These are phyloP conservation scores for Stercorarius parasiticus DNA, from an alignment of 2,113 vertebrate genomes.

Conservation along the genomic window DNA sequence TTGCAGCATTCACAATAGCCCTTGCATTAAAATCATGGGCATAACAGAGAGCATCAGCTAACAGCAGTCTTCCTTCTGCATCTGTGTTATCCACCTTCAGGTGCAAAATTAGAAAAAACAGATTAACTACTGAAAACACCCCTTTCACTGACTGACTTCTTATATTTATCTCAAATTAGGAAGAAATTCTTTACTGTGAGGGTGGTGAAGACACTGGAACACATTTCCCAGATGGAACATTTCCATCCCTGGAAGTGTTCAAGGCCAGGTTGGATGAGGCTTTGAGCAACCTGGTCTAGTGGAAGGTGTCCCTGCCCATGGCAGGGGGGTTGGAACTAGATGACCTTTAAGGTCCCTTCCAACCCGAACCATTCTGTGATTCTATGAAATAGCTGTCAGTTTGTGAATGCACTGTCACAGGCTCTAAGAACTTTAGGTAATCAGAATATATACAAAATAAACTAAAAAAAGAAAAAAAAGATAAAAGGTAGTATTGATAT, in stretches of 20 bases:
- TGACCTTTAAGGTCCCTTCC: too few relatives aligned
- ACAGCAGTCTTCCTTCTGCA: conserved; percentile 90
- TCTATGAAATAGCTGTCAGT: background rate
- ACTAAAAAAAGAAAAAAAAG: background rate
- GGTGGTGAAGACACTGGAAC: too few relatives aligned
- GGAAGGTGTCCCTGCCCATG: too few relatives aligned
- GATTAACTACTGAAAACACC: background rate
- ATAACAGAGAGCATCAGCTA: conserved; percentile 93
- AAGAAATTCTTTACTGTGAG: too few relatives aligned
- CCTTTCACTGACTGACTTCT: background rate
- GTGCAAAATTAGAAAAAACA: background rate
- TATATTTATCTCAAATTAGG: background rate
- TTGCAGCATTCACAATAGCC: conserved; percentile 90
- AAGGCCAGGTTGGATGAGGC: too few relatives aligned
- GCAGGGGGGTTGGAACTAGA: too few relatives aligned
- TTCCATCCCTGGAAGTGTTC: too few relatives aligned
- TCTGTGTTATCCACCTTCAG: conserved; percentile 94
- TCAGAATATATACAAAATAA: background rate
- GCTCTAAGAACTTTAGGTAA: background rate
- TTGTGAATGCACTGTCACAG: background rate
- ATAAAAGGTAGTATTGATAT: background rate
- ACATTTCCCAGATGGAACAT: too few relatives aligned
- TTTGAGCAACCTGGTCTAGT: too few relatives aligned
- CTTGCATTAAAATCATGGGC: conserved; percentile 89
- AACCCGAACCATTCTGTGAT: too few relatives aligned